These are phyloP conservation scores for Falco cherrug DNA, from an alignment of 2,797 vertebrate species.

Conservation along the genomic window DNA sequence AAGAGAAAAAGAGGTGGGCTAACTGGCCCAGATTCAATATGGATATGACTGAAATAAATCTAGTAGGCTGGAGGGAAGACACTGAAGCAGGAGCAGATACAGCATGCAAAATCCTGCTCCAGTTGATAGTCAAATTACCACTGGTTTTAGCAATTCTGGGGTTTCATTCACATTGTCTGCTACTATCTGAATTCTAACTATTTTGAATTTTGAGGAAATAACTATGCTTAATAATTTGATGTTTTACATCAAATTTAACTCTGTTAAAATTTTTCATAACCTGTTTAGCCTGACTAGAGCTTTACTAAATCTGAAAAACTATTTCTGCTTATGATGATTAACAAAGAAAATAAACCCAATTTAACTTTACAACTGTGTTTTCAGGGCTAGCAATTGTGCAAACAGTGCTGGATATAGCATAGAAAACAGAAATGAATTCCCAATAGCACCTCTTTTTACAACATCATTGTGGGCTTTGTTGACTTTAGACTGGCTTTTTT, in stretches of 20 bases:
- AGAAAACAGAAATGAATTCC: constrained; percentile 40
- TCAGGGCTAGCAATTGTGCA: not conserved
- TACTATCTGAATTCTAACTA: not conserved
- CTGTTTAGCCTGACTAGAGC: not conserved
- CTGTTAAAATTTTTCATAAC: not conserved
- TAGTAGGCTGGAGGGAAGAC: not conserved
- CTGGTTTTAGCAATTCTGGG: not conserved
- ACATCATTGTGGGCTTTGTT: constrained; percentile 43
- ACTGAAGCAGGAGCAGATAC: not conserved
- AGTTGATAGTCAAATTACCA: not conserved
- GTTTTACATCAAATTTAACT: not conserved
- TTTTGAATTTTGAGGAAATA: not conserved
- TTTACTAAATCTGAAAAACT: not conserved
- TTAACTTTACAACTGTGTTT: not conserved
- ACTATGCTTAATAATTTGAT: accelerated
- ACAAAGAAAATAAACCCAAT: not conserved
- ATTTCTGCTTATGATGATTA: not conserved
- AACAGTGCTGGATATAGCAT: not conserved
- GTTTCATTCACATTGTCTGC: not conserved
- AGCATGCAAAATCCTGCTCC: not conserved
- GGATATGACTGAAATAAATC: not conserved
- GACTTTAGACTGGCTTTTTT: constrained; percentile 41
- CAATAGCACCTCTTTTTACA: constrained; percentile 22
- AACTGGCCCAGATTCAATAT: not conserved
- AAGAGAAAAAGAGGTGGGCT: not conserved